These are phyloP conservation scores for Parnassius smintheus DNA, from an alignment of 2,888 invertebrate genomes.

Conservation along the genomic window DNA sequence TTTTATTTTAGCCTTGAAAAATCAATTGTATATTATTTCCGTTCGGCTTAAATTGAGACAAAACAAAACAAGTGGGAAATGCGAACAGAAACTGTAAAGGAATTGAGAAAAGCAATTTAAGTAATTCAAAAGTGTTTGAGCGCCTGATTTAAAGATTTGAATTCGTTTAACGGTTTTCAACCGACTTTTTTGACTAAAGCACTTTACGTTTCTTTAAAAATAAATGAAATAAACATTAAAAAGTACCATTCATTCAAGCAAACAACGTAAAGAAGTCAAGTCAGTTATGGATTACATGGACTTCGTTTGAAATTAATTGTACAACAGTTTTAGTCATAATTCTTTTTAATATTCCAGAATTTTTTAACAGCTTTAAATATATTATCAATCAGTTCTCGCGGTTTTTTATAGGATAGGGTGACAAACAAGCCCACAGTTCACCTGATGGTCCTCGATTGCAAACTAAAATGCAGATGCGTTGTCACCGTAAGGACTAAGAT, in stretches of 20 bases:
- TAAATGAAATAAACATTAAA: no score
- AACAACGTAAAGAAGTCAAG: no score
- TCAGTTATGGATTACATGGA: no score
- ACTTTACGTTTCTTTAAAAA: no score
- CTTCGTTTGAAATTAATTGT: no score
- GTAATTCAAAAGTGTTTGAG: slow-evolving; percentile 30
- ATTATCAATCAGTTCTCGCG: slow-evolving; percentile 85
- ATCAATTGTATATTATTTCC: not conserved
- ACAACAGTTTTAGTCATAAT: slow-evolving; percentile 19
- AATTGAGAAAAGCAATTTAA: slow-evolving; percentile 24
- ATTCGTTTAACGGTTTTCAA: slow-evolving; percentile 25
- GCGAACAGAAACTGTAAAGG: slow-evolving; percentile 10
- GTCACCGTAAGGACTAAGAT: no score
- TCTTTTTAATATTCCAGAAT: slow-evolving; percentile 37
- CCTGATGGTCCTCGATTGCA: no score
- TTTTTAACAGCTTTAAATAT: slow-evolving; percentile 69
- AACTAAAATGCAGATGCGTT: no score
- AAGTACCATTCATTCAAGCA: no score
- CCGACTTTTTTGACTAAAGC: slow-evolving; percentile 5
- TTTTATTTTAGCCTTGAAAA: no score
- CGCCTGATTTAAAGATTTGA: slow-evolving; percentile 27
- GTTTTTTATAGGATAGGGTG: slow-evolving; percentile 43
- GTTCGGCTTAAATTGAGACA: slow-evolving; percentile 1
- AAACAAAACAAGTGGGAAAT: slow-evolving; percentile 6
- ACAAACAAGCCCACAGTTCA: no score